Evolutionary conservation across 2,888 invertebrate genomes (phyloP).

Genomic region (Trissolcus japonicus): DNA sequence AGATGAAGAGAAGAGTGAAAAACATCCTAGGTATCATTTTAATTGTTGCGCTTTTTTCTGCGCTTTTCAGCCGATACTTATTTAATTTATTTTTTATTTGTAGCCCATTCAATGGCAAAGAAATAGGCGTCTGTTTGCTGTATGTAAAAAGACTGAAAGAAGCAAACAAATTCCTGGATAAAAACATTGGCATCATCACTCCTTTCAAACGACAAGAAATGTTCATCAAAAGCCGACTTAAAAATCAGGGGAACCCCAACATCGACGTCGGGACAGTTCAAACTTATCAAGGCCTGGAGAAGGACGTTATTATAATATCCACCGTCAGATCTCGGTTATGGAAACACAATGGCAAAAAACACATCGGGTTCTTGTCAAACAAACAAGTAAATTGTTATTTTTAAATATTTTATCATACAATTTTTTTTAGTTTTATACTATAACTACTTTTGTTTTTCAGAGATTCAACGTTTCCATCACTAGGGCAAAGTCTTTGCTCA

Average conservation of each 20-base stretch:
- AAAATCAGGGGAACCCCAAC: constrained; percentile 69
- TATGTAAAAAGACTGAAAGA: constrained; percentile 77
- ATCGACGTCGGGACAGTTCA: constrained; percentile 90
- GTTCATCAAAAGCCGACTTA: constrained; percentile 77
- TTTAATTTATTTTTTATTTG: background rate
- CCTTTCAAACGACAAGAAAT: constrained; percentile 77
- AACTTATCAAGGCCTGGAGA: constrained; percentile 91
- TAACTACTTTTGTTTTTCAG: constrained; percentile 69
- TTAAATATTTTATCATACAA: no score
- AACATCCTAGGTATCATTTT: constrained; percentile 63
- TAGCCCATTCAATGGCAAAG: constrained; percentile 80
- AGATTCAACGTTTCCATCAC: constrained; percentile 87
- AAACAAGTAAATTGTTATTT: constrained; percentile 71
- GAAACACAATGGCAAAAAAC: constrained; percentile 78
- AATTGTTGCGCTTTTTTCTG: no score
- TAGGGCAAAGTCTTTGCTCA: constrained; percentile 83
- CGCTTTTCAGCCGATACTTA: no score
- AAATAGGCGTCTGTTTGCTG: constrained; percentile 80
- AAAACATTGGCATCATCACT: constrained; percentile 80
- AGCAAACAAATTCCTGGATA: constrained; percentile 36
- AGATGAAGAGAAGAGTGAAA: constrained; percentile 76
- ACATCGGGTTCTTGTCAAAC: constrained; percentile 79
- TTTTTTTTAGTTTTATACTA: no score
- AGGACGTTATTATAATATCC: constrained; percentile 86
- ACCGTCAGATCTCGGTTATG: constrained; percentile 84